Percentiles rank a stretch among this genome's conserved stretches.
phyloP scores from a whole-genome alignment of 1,140 invertebrate species.

The Platyscapa corneri region DNA sequence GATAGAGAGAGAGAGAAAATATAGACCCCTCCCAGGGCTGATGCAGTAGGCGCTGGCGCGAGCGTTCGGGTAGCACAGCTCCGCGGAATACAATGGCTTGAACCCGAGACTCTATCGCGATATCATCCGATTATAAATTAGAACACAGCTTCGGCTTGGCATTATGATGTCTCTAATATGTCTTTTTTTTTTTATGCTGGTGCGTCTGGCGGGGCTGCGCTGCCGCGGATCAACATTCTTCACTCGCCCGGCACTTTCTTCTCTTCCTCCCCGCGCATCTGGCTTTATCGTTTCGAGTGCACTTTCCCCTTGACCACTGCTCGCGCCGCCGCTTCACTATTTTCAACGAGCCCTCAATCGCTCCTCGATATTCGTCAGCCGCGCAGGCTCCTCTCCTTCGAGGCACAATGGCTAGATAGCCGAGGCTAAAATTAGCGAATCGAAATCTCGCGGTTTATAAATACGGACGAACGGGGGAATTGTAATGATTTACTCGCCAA shows the following conservation, averaged over 20 bases:
- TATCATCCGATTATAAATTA: constrained; percentile 75
- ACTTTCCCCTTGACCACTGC: background rate
- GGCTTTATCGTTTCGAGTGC: background rate
- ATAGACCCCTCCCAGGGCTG: constrained; percentile 68
- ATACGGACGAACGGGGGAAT: background rate
- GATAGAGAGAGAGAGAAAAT: background rate
- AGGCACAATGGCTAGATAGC: too few relatives aligned
- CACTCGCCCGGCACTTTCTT: background rate
- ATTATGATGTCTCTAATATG: constrained; percentile 76
- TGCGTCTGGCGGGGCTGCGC: background rate
- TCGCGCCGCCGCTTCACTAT: too few relatives aligned
- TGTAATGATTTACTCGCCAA: background rate
- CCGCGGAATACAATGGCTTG: constrained; percentile 71
- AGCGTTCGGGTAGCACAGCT: constrained; percentile 67
- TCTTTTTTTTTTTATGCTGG: constrained; percentile 68
- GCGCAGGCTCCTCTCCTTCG: too few relatives aligned
- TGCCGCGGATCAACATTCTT: background rate
- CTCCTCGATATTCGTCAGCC: too few relatives aligned
- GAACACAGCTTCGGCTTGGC: constrained; percentile 73
- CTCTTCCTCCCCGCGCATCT: too few relatives aligned
- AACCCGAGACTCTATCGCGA: constrained; percentile 73
- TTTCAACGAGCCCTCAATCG: too few relatives aligned
- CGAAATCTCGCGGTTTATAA: background rate
- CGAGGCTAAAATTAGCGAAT: background rate
- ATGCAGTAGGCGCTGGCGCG: constrained; percentile 58